Conservation (phyloP, 2,888 invertebrate genomes). For the Seladonia tumulorum region DNA sequence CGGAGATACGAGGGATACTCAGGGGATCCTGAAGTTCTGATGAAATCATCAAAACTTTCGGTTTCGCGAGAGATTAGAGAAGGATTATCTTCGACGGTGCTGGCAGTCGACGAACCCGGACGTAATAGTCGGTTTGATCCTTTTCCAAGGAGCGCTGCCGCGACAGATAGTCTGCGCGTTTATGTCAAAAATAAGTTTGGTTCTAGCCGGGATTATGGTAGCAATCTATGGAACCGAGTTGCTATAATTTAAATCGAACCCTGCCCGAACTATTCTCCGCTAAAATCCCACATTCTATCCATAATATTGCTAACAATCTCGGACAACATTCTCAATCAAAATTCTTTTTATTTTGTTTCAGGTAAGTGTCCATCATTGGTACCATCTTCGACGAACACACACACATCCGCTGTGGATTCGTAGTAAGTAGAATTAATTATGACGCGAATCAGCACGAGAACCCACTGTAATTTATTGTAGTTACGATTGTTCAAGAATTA, state of each 20-base stretch:
- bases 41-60: slow-evolving; percentile 65
- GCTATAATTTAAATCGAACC: background rate
- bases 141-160: slow-evolving; percentile 17
- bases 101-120: slow-evolving; percentile 21
- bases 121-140: slow-evolving; percentile 32
- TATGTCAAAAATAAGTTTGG: slow-evolving; percentile 11
- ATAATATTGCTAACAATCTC: background rate
- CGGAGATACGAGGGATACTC: slow-evolving; percentile 21
- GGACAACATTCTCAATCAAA: background rate
- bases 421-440: background rate
- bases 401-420: background rate
- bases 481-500: background rate
- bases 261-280: background rate
- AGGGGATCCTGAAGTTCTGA: slow-evolving; percentile 55
- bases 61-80: slow-evolving; percentile 57
- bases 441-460: background rate
- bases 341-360: slow-evolving; percentile 13
- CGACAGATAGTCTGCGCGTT: slow-evolving; percentile 7
- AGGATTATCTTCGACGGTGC: slow-evolving; percentile 53
- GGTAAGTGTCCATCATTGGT: slow-evolving; percentile 18
- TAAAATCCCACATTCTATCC: background rate
- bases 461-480: background rate
- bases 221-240: background rate
- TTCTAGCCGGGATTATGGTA: background rate
- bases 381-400: background rate